Base-by-base conservation (phyloP, 2,888 invertebrate species). In the Melangyna quadrimaculata region DNA sequence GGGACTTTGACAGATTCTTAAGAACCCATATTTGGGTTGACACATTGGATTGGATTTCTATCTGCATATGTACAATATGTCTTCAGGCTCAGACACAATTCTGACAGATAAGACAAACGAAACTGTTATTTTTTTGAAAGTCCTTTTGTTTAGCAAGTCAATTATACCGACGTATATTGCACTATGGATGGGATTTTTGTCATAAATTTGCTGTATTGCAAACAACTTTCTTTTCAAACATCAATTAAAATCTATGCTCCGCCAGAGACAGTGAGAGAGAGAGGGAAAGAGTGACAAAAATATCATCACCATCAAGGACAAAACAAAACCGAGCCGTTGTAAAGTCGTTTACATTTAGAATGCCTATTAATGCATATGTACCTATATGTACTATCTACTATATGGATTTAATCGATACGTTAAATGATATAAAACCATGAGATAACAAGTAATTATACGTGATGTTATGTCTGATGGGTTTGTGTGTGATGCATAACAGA, bases 401-500 rank as follows among this genome's bases (percentile, higher is more conserved):
- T 22, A 59, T 22, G 59, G 35, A 19, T 57, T 57, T 17, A 59
- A 59, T 59, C 59, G 14, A 59, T 59, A 59, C 10, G 37, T 37
- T 59, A 32, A 59, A 59, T 22, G 59, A 37, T 59, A 57, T 37
- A 35, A 59, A 14, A 14, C 37, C 37, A 37, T 3, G 35, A 59
- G 59, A 59, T 59, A 59, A 59, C 59, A 59, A 59, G 59, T 59
- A 59, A 59, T 59, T 59, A 59, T 22, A 59, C 22, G 22, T 22
- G 37, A 35, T 59, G 22, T 59, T 59, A 37, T 35, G 59, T 59
- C 22, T 19, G 59, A 37, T 59, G 35, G 59, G 59, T 22, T n/a
- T n/a, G n/a, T 57, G 19, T 7, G 22, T 37, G 59, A 37, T 22
- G 59, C 59, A 59, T 32, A 35, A 37, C 22, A 59, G 14, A 59